These are phyloP conservation scores for Numenius phaeopus DNA, from an alignment of 2,797 vertebrate genomes.

Conservation along the genomic window DNA sequence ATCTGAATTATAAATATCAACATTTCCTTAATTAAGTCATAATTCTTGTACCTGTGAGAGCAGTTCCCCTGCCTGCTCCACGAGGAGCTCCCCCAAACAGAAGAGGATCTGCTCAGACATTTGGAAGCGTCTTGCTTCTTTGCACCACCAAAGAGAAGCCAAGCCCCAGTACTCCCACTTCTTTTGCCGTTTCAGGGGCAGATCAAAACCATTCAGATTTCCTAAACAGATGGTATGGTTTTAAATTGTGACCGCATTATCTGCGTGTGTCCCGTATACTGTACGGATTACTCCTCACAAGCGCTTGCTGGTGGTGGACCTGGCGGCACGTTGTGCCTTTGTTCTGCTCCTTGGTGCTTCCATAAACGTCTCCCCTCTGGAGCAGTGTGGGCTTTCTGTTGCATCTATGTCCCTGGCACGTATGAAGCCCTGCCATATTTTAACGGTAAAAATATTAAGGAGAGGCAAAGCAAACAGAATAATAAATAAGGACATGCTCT, in stretches of 20 bases:
- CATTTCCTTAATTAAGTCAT: not conserved
- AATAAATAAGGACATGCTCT: not conserved
- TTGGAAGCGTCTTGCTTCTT: not conserved
- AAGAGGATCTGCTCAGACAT: not conserved
- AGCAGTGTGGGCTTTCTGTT: not conserved
- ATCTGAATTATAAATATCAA: not conserved
- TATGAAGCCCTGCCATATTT: not conserved
- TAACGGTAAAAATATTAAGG: not conserved
- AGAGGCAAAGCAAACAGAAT: not conserved
- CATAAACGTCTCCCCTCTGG: not conserved
- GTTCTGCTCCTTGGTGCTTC: not conserved
- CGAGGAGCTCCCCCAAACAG: not conserved
- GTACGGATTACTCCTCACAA: not conserved
- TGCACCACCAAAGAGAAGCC: not conserved
- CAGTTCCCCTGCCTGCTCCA: not conserved
- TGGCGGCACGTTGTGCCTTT: not conserved
- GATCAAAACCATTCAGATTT: not conserved
- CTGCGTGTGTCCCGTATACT: accelerated
- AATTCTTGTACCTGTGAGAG: not conserved
- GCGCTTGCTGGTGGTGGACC: not conserved
- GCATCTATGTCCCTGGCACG: not conserved
- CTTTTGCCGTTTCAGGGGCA: not conserved
- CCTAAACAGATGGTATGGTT: not conserved
- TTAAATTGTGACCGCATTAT: not conserved
- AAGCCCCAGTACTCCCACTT: not conserved